Evolutionary conservation across 2,113 vertebrate species (phyloP).

Genomic region (Platanista minor): DNA sequence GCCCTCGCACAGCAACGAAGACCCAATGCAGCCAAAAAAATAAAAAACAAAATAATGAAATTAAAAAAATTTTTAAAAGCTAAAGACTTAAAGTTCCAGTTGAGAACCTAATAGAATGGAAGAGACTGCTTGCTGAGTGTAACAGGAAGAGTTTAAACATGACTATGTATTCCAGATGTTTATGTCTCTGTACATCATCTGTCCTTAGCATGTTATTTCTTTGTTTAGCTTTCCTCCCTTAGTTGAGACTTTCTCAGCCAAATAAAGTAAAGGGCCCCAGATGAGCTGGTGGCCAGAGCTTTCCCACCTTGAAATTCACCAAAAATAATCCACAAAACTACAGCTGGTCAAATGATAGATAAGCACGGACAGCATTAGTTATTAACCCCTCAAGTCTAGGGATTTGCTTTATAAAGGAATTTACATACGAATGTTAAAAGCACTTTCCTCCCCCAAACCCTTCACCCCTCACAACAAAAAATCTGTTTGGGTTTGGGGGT

Average conservation of each 20-base stretch:
- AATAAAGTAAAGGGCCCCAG: neutral
- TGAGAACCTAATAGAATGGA: neutral
- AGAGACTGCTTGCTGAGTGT: neutral
- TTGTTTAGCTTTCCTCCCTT: neutral
- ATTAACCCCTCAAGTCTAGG: neutral
- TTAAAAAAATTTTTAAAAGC: neutral
- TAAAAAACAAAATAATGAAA: too few species aligned
- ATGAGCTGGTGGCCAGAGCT: neutral
- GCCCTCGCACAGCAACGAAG: too few species aligned
- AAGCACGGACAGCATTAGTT: neutral
- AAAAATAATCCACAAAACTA: neutral
- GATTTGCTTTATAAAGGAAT: neutral
- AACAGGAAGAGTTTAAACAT: neutral
- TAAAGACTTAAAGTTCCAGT: neutral
- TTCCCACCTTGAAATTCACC: neutral
- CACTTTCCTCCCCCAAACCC: neutral
- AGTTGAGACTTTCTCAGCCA: neutral
- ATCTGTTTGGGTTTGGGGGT: conserved; percentile 23
- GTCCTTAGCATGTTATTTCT: neutral
- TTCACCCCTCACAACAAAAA: conserved; percentile 24
- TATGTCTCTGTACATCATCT: neutral
- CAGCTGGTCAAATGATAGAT: neutral
- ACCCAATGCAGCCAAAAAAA: too few species aligned
- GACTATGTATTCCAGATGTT: neutral
- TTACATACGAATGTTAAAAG: neutral